Conservation (phyloP, 2,888 invertebrate species). For the Drosophila peninsularis region DNA sequence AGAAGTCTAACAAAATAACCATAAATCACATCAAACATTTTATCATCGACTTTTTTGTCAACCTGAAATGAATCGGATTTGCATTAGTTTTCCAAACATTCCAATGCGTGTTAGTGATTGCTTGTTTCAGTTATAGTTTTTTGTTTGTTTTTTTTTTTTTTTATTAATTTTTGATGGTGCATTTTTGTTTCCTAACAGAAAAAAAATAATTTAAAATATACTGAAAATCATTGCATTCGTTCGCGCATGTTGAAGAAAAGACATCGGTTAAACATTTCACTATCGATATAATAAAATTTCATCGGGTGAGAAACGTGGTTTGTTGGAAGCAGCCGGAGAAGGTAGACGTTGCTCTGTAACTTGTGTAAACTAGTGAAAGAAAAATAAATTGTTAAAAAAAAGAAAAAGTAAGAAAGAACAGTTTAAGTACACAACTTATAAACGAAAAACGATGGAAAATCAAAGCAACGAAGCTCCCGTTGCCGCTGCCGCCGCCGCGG, state of each 20-base stretch:
- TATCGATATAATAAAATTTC: conserved; percentile 53
- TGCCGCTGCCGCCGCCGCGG: conserved; percentile 80
- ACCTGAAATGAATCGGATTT: conserved; percentile 10
- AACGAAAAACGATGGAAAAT: conserved; percentile 78
- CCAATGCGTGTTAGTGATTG: conserved; percentile 27
- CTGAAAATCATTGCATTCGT: neutral
- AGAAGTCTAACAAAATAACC: neutral
- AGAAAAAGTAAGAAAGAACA: conserved; percentile 50
- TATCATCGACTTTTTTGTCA: conserved; percentile 38
- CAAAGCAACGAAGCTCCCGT: conserved; percentile 79
- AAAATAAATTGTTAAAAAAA: conserved; percentile 65
- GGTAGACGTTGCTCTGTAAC: conserved; percentile 78
- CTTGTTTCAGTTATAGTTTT: conserved; percentile 25
- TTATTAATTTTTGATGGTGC: conserved; percentile 16
- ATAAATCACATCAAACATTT: neutral
- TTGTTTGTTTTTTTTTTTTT: neutral
- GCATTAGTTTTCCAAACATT: conserved; percentile 30
- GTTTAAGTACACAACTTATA: conserved; percentile 71
- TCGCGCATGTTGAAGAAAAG: conserved; percentile 21
- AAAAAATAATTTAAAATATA: conserved; percentile 22
- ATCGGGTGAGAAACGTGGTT: conserved; percentile 71
- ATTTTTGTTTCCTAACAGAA: neutral
- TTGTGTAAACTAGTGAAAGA: conserved; percentile 73
- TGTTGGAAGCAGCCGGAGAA: conserved; percentile 81
- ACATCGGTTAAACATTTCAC: conserved; percentile 15